Evolutionary conservation across 1,140 invertebrate species (phyloP).

Genomic region (Onthophagus taurus): DNA sequence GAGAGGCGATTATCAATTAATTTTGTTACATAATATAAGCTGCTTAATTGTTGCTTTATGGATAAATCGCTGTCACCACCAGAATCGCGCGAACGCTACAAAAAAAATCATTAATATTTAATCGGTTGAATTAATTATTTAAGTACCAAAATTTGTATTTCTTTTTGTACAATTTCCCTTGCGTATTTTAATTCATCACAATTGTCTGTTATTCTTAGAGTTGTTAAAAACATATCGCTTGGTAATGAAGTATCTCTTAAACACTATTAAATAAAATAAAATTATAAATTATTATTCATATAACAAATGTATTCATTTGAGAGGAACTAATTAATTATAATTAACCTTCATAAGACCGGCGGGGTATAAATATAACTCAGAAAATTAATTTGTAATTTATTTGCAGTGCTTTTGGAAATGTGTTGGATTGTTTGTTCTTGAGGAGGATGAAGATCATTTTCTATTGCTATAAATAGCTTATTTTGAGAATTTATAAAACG

Average conservation of each 20-base stretch:
- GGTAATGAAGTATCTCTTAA: slow-evolving; percentile 62
- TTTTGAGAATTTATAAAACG: no score
- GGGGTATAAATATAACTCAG: no score
- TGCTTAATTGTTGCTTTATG: slow-evolving; percentile 84
- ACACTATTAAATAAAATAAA: slow-evolving; percentile 50
- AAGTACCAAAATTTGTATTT: slow-evolving; percentile 62
- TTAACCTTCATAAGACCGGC: slow-evolving; percentile 3
- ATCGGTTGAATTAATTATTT: background rate
- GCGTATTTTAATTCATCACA: slow-evolving; percentile 73
- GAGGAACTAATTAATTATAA: no score
- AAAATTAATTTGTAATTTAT: no score
- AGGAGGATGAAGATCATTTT: no score
- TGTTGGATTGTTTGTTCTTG: no score
- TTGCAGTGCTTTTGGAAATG: no score
- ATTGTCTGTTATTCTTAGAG: slow-evolving; percentile 66
- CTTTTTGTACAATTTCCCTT: slow-evolving; percentile 64
- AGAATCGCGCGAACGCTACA: slow-evolving; percentile 68
- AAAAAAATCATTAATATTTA: slow-evolving; percentile 3
- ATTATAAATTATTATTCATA: no score
- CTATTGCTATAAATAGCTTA: no score
- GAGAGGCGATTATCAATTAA: slow-evolving; percentile 59
- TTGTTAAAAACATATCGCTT: slow-evolving; percentile 73
- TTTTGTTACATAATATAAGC: slow-evolving; percentile 70
- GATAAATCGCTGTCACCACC: slow-evolving; percentile 73
- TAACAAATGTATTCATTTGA: slow-evolving; percentile 9